phyloP scores from a whole-genome alignment of 2,888 invertebrate genomes.

The Esperia sulphurella region DNA sequence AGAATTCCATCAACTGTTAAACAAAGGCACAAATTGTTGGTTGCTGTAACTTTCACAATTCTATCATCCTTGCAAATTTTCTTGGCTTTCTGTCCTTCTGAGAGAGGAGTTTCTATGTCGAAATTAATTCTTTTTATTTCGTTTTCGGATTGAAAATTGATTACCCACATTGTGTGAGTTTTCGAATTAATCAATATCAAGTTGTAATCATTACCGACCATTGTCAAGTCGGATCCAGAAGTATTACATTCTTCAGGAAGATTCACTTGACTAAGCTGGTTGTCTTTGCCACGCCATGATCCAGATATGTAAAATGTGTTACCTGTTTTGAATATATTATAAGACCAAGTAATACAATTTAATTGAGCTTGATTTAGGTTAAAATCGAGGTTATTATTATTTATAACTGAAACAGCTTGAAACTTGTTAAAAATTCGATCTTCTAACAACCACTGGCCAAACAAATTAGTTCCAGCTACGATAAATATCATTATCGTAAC shows the following conservation, averaged over 20 bases:
- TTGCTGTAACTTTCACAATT: conserved; percentile 37
- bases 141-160: conserved; percentile 36
- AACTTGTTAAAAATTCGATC: conserved; percentile 38
- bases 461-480: conserved; percentile 61
- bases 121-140: conserved; percentile 35
- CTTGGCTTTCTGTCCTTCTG: conserved; percentile 23
- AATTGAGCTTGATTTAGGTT: conserved; percentile 27
- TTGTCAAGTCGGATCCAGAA: conserved; percentile 20
- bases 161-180: conserved; percentile 35
- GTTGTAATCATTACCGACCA: conserved; percentile 55
- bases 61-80: conserved; percentile 28
- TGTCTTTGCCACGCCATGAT: conserved; percentile 40
- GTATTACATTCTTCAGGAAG: conserved; percentile 34
- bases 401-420: conserved; percentile 19
- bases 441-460: conserved; percentile 57
- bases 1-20: conserved; percentile 55
- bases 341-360: conserved; percentile 55
- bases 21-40: conserved; percentile 42
- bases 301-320: conserved; percentile 49
- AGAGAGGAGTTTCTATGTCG: conserved; percentile 32
- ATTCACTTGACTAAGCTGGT: conserved; percentile 34
- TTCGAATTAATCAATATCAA: conserved; percentile 37
- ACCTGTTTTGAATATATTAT: conserved; percentile 49
- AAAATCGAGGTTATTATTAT: conserved; percentile 16
- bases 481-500: conserved; percentile 30